These are phyloP conservation scores for Neogobius melanostomus DNA, from an alignment of 2,113 vertebrate species.

Conservation along the genomic window DNA sequence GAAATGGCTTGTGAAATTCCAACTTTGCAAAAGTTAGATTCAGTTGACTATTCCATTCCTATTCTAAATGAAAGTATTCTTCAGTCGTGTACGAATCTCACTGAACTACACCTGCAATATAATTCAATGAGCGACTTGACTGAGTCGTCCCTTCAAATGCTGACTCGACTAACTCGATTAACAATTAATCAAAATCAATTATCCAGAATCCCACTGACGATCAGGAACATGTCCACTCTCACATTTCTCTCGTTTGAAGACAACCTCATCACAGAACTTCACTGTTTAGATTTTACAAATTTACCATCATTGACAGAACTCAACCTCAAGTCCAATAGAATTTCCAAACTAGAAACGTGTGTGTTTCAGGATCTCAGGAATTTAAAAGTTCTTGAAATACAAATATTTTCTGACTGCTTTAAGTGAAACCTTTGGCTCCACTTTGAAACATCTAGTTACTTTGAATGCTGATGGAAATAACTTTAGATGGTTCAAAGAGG, in stretches of 20 bases:
- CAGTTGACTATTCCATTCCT: constrained; percentile 45
- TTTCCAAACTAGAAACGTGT: constrained; percentile 38
- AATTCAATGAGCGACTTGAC: constrained; percentile 37
- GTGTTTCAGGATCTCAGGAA: constrained; percentile 27
- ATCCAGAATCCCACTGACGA: constrained; percentile 8
- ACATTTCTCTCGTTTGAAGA: too few relatives aligned
- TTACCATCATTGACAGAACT: constrained; percentile 37
- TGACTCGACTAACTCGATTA: constrained; percentile 42
- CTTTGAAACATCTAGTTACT: background rate
- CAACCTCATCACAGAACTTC: too few relatives aligned
- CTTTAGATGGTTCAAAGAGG: background rate
- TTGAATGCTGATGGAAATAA: background rate
- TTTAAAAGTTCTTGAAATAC: constrained; percentile 38
- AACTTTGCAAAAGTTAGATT: constrained; percentile 40
- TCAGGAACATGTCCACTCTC: constrained; percentile 26
- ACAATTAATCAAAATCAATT: constrained; percentile 40
- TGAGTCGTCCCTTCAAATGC: constrained; percentile 10
- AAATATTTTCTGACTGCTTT: constrained; percentile 13
- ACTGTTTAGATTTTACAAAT: constrained; percentile 54
- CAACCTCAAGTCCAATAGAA: constrained; percentile 45
- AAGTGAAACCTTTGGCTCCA: background rate
- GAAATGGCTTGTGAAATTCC: constrained; percentile 59
- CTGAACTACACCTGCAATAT: constrained; percentile 29
- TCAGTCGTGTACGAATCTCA: constrained; percentile 37
- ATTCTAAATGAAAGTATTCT: constrained; percentile 13